A percentile compares a stretch with the other conserved stretches of the same genome.
phyloP scores from a whole-genome alignment of 2,888 invertebrate species.

The Apodemia zela region DNA sequence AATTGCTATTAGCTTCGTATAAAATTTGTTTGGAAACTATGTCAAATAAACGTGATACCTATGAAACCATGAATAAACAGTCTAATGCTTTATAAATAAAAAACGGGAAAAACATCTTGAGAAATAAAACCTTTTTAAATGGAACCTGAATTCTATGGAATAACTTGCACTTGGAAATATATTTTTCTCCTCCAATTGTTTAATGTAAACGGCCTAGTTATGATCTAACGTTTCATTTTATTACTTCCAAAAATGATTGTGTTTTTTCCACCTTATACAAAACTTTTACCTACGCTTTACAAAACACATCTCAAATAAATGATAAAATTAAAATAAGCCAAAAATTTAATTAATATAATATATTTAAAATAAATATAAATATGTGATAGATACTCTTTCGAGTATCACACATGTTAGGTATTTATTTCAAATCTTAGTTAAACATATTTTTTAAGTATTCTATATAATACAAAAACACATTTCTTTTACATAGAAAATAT shows the following conservation, averaged over 20 bases:
- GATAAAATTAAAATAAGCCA: background rate
- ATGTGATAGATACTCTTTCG: too few species aligned
- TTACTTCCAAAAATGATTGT: background rate
- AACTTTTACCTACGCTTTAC: background rate
- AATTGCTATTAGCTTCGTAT: too few species aligned
- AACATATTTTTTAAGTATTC: background rate
- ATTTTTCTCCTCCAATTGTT: background rate
- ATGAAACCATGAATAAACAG: too few species aligned
- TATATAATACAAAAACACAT: background rate
- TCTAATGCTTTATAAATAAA: too few species aligned
- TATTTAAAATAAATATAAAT: background rate
- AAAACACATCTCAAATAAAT: background rate
- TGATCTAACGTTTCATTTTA: background rate
- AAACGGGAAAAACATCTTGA: too few species aligned
- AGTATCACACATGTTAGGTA: background rate
- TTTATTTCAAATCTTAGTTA: background rate
- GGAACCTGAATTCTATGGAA: too few species aligned
- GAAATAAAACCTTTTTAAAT: too few species aligned
- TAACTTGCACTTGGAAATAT: too few species aligned
- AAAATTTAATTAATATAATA: background rate
- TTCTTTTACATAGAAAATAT: conserved; percentile 6
- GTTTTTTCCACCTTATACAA: conserved; percentile 3
- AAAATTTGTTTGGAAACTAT: too few species aligned
- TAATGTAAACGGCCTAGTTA: background rate
- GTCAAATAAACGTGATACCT: too few species aligned